Base-by-base conservation (phyloP, 2,888 invertebrate genomes). In the Rhaphigaster nebulosa region DNA sequence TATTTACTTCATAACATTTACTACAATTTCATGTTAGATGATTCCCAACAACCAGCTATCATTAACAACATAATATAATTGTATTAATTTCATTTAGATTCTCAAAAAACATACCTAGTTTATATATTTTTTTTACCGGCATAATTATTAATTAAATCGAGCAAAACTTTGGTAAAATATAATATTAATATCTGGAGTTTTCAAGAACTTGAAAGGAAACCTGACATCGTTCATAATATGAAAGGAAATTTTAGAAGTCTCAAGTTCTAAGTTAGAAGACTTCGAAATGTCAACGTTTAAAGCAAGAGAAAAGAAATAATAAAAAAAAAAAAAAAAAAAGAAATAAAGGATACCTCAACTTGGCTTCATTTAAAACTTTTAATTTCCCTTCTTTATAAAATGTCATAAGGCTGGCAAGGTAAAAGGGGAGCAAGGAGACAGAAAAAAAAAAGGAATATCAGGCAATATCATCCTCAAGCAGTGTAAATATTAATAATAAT, bases 321-420 rank as follows among this genome's bases (percentile, higher is more conserved):
- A n/a, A n/a, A 65, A 12, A 29, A 10, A 76, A 18, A 34, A 18
- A 18, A 18, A 6, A 65, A 29, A 34, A 65, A 34, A 20, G 70
- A 76, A 76, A 76, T 38, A 76, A 76, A 76, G 70, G 34, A 76
- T 76, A 38, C 5, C 70, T 76, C 23, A 76, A 76, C 20, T 26
- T 76, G 70, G 70, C 70, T 76, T 76, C 70, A 76, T 76, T 38
- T 76, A 76, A 76, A 76, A 76, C 34, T 76, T 76, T 76, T 76
- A 76, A 76, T 76, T 34, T 76, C 18, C 70, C 23, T 38, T 20
- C 70, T 76, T 76, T 38, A 76, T 15, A 76, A 76, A 76, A 76
- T 1, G 70, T 38, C 70, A 38, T 76, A 76, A 76, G 34, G 6
- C n/a, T 26, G 10, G n/a, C 20, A 38, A 76, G 70, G 70, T 76